Evolutionary conservation across 2,888 invertebrate species (phyloP).

Genomic region (Nysson spinosus): DNA sequence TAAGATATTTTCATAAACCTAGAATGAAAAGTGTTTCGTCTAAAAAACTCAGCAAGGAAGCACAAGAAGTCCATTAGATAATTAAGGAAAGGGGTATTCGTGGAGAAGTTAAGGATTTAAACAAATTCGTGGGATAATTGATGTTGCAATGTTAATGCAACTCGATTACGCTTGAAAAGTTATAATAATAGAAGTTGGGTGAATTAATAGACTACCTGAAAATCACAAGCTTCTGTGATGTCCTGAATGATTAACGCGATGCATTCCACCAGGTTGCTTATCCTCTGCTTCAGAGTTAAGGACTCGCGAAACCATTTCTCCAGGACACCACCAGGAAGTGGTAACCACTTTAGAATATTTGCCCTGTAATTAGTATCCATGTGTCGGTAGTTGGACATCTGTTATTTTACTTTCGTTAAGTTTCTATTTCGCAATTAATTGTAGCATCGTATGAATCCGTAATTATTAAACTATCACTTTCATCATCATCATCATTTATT

Average conservation of each 20-base stretch:
- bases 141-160: too few species aligned
- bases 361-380: slow-evolving; percentile 69
- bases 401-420: not conserved
- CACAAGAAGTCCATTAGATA: not conserved
- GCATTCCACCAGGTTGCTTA: slow-evolving; percentile 55
- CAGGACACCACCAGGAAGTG: slow-evolving; percentile 52
- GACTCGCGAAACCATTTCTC: slow-evolving; percentile 66
- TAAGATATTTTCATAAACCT: slow-evolving; percentile 41
- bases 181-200: too few species aligned
- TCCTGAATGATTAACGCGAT: slow-evolving; percentile 61
- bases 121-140: too few species aligned
- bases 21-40: too few species aligned
- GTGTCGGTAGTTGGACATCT: not conserved
- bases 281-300: slow-evolving; percentile 56
- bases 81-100: not conserved
- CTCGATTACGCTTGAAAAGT: too few species aligned
- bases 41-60: too few species aligned
- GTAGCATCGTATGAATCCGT: not conserved
- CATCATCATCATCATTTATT: too few species aligned
- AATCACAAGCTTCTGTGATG: slow-evolving; percentile 48
- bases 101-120: too few species aligned
- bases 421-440: not conserved
- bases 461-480: not conserved
- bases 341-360: slow-evolving; percentile 71
- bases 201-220: too few species aligned